Conservation (phyloP, 2,797 vertebrate species). For the Cyprinodon diabolis region DNA sequence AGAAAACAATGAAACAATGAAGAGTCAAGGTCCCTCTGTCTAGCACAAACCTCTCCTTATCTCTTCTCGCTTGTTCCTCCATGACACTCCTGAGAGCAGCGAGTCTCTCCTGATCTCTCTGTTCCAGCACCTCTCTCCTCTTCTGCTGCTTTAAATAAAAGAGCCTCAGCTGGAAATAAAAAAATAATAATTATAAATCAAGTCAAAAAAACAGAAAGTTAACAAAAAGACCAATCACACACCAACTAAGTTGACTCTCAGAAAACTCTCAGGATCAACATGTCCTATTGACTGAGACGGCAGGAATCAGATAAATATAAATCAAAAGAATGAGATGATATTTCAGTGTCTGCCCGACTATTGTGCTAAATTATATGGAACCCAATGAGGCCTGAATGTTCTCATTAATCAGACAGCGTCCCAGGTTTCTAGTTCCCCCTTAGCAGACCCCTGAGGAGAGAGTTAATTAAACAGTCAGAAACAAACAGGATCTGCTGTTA, state of each 20-base stretch:
- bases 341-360: conserved; percentile 69
- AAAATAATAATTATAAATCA: conserved; percentile 24
- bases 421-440: conserved; percentile 51
- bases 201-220: conserved; percentile 28
- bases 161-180: conserved; percentile 81
- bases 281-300: conserved; percentile 72
- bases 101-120: conserved; percentile 81
- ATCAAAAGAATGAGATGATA: conserved; percentile 72
- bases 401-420: conserved; percentile 78
- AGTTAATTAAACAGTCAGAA: conserved; percentile 73
- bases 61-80: conserved; percentile 86
- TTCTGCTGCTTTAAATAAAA: conserved; percentile 86
- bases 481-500: conserved; percentile 31
- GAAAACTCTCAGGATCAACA: conserved; percentile 43
- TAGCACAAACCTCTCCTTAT: conserved; percentile 86
- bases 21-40: conserved; percentile 17
- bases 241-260: conserved; percentile 32
- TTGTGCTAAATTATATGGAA: conserved; percentile 65
- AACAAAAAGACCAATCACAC: conserved; percentile 33
- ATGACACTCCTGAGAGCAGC: conserved; percentile 84
- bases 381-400: conserved; percentile 72
- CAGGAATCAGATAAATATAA: conserved; percentile 70
- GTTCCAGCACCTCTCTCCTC: conserved; percentile 82
- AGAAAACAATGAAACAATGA: background rate
- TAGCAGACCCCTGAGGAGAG: conserved; percentile 60